These are phyloP conservation scores for Agrochola macilenta DNA, from an alignment of 2,888 invertebrate genomes.

Conservation along the genomic window DNA sequence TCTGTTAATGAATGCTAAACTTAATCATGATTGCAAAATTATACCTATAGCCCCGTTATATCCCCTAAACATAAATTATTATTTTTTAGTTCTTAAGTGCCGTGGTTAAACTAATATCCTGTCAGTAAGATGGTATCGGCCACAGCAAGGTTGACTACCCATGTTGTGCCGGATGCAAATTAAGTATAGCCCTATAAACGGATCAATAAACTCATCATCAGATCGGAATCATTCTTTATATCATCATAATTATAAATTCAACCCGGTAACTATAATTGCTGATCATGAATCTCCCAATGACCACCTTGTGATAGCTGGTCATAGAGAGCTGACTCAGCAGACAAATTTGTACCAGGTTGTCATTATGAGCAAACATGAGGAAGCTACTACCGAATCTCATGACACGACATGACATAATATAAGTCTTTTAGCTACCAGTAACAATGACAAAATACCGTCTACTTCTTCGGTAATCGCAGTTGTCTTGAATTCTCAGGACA, in stretches of 20 bases:
- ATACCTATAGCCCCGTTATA: too few species aligned
- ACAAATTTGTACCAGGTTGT: neutral
- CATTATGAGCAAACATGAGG: neutral
- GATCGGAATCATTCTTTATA: neutral
- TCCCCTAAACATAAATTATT: too few species aligned
- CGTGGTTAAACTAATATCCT: slow-evolving; percentile 21
- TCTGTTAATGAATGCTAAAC: slow-evolving; percentile 20
- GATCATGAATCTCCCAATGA: neutral
- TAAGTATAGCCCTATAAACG: neutral
- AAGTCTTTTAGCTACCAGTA: neutral
- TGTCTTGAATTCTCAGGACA: slow-evolving; percentile 27
- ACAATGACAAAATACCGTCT: neutral
- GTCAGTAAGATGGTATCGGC: slow-evolving; percentile 11
- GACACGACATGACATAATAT: neutral
- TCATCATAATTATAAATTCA: neutral
- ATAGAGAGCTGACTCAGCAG: too few species aligned
- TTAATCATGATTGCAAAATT: neutral
- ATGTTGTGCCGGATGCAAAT: slow-evolving; percentile 2
- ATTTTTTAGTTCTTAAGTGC: too few species aligned
- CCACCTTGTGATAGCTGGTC: too few species aligned
- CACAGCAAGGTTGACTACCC: neutral
- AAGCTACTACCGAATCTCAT: neutral
- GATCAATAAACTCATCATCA: slow-evolving; percentile 15
- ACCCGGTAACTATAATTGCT: neutral
- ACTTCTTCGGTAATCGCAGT: neutral